Evolutionary conservation across 2,888 invertebrate genomes (phyloP), one percentile per base, ranked within the genome.

Genomic region (Autographa pulchrina): DNA sequence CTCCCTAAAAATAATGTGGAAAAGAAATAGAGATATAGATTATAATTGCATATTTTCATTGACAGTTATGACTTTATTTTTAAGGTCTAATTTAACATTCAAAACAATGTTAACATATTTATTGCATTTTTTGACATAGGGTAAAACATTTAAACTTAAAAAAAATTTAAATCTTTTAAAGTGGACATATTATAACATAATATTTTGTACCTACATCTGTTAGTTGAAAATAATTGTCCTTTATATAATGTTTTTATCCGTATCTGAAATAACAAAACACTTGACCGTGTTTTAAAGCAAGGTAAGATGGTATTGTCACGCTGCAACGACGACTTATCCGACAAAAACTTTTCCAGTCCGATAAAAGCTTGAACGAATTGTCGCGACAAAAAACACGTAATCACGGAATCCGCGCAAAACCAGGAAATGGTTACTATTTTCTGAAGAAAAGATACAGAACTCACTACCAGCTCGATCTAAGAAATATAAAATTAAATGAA

Each of bases 301-400:
- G 66, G 80, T 77, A 80, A 74, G 70, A 31, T 74, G 58, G 68
- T 74, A 67, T 71, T 80, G 75, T 77, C 79, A 80, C 74, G 80
- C 74, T 70, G 69, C 71, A 66, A 65, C 71, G 71, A 64, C 68
- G 63, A 62, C 35, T 65, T 43, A 56, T 38, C 60, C 62, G n/a
- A 80, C 69, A 80, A 77, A 80, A 80, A 63, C 60, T 67, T 63
- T 71, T 63, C 32, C 52, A 52, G 69, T 62, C 62, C 58, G 66
- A 77, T 77, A 80, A 72, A 74, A 80, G 66, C 81, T 66, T 62
- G 70, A 78, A 77, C 81, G 78, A 80, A 80, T 75, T 64, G 64
- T 65, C 20, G 14, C 56, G 66, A 70, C 69, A 80, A 80, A 80
- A 80, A 80, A 71, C 59, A 67, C 62, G 54, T 77, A 68, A 77